Evolutionary conservation across 2,797 vertebrate genomes (phyloP).

Genomic region (Sebastes minor): DNA sequence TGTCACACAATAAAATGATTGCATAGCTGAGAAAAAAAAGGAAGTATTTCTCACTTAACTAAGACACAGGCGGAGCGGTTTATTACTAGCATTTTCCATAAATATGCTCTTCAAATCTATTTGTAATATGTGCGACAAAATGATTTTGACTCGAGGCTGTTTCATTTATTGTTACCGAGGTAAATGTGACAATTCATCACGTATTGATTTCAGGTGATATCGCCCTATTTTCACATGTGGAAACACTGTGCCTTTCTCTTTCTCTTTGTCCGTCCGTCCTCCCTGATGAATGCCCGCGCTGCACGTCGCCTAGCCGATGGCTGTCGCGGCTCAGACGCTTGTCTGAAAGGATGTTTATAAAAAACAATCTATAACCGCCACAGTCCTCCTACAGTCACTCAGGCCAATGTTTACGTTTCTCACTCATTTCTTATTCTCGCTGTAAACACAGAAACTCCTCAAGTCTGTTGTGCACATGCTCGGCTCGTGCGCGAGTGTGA

Average conservation of each 20-base stretch:
- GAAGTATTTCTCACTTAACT: neutral
- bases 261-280: neutral
- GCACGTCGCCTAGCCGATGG: slow-evolving; percentile 5
- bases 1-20: neutral
- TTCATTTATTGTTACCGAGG: neutral
- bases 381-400: slow-evolving; percentile 51
- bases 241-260: neutral
- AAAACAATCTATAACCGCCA: slow-evolving; percentile 61
- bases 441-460: slow-evolving; percentile 63
- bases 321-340: slow-evolving; percentile 39
- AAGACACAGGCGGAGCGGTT: neutral
- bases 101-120: neutral
- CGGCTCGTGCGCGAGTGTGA: neutral
- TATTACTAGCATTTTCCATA: neutral
- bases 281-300: slow-evolving; percentile 29
- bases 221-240: neutral
- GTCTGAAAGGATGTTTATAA: slow-evolving; percentile 70
- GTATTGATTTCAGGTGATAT: neutral
- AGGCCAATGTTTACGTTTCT: slow-evolving; percentile 64
- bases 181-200: neutral
- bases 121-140: neutral
- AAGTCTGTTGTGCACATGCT: slow-evolving; percentile 33
- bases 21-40: neutral
- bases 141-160: neutral
- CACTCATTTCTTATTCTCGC: slow-evolving; percentile 59